These are phyloP conservation scores for Drosophila prostipennis DNA, from an alignment of 2,888 invertebrate genomes.

Conservation along the genomic window DNA sequence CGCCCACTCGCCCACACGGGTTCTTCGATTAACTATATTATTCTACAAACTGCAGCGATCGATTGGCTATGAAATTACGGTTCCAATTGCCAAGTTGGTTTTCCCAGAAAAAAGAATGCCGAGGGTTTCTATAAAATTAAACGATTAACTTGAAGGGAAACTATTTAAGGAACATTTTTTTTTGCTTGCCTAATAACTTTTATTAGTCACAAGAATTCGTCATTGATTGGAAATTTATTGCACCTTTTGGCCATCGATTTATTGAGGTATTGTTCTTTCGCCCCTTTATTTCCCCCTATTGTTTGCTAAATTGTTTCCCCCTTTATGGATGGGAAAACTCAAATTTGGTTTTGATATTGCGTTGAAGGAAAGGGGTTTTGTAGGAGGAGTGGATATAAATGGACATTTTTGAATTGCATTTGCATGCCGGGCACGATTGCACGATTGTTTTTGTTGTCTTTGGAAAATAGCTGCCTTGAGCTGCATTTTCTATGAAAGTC, in stretches of 20 bases:
- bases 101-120: slow-evolving; percentile 12
- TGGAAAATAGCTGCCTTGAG: slow-evolving; percentile 2
- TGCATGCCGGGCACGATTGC: slow-evolving; percentile 58
- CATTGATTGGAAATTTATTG: slow-evolving; percentile 6
- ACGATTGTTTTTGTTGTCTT: slow-evolving; percentile 50
- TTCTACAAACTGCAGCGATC: slow-evolving; percentile 27
- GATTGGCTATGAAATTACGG: slow-evolving; percentile 9
- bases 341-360: slow-evolving; percentile 7
- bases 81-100: slow-evolving; percentile 6
- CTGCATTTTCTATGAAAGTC: slow-evolving; percentile 10
- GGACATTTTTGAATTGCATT: slow-evolving; percentile 40
- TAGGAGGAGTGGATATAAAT: not conserved
- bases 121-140: slow-evolving; percentile 1
- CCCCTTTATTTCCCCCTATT: not conserved
- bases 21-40: slow-evolving; percentile 29
- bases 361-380: not conserved
- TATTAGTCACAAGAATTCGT: slow-evolving; percentile 3
- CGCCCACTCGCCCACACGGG: slow-evolving; percentile 13
- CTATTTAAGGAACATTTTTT: no score
- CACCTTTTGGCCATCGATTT: slow-evolving; percentile 5
- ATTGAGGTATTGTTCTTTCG: slow-evolving; percentile 1
- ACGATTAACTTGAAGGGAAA: not conserved
- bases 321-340: slow-evolving; percentile 10
- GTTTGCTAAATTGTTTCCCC: slow-evolving; percentile 9
- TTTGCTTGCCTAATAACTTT: not conserved